These are phyloP conservation scores for Ranitomeya variabilis DNA, from an alignment of 2,113 vertebrate genomes.

Conservation along the genomic window DNA sequence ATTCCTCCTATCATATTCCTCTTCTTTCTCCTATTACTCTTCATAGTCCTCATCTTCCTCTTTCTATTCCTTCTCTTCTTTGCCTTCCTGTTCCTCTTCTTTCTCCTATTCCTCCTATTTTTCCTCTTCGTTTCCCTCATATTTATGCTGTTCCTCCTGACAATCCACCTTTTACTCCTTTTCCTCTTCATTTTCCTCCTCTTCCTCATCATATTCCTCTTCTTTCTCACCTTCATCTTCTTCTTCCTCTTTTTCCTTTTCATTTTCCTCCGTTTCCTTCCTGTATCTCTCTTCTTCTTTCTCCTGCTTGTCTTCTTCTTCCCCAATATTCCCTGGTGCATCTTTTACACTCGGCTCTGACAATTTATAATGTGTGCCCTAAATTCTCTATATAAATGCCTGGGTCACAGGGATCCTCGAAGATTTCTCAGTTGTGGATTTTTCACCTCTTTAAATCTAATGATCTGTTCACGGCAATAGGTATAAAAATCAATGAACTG, in stretches of 20 bases:
- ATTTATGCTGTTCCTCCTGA: too few species aligned
- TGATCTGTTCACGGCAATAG: background rate
- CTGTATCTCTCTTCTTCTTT: background rate
- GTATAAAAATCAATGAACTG: conserved; percentile 1
- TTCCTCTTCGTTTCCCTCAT: too few species aligned
- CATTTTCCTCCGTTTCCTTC: background rate
- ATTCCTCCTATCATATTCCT: background rate
- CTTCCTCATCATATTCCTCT: background rate
- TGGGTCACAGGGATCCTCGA: too few species aligned
- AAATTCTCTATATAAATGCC: background rate
- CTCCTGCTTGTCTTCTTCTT: background rate
- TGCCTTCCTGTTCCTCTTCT: too few species aligned
- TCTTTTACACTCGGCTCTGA: background rate
- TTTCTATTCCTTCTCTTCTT: too few species aligned
- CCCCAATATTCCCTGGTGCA: background rate
- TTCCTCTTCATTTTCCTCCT: background rate
- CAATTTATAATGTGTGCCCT: background rate
- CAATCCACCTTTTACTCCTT: too few species aligned
- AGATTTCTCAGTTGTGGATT: background rate
- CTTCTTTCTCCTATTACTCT: background rate
- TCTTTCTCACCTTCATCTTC: background rate
- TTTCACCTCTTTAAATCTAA: background rate
- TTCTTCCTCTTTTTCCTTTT: background rate
- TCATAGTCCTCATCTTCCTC: too few species aligned
- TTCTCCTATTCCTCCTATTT: too few species aligned